Evolutionary conservation across 2,797 vertebrate genomes (phyloP).

Genomic region (Margarornis squamiger): DNA sequence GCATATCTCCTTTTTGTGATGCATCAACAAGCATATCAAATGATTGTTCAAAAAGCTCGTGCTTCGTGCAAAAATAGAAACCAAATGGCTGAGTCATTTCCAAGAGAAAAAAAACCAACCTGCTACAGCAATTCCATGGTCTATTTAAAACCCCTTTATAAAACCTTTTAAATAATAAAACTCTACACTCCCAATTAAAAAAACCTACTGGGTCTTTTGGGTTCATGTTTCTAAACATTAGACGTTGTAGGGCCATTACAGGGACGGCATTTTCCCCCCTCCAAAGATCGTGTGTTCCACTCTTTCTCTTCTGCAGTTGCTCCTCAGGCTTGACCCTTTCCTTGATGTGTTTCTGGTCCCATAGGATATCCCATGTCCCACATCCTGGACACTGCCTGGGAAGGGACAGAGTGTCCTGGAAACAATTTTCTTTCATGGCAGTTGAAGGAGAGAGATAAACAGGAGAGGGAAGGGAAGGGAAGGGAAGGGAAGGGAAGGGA

Average conservation of each 20-base stretch:
- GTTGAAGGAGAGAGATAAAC: neutral
- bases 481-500: accelerated
- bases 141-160: conserved; percentile 79
- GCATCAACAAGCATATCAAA: conserved; percentile 86
- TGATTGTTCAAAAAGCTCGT: conserved; percentile 77
- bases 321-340: neutral
- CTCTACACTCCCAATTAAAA: conserved; percentile 55
- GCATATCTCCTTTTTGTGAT: conserved; percentile 81
- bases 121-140: conserved; percentile 74
- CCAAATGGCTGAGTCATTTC: conserved; percentile 83
- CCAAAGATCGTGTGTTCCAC: neutral
- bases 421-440: neutral
- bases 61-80: conserved; percentile 78
- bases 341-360: accelerated
- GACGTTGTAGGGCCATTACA: neutral
- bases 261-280: neutral
- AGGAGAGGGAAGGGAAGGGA: no score
- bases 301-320: neutral
- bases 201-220: conserved; percentile 51
- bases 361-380: accelerated
- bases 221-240: conserved; percentile 71
- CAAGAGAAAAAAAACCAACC: conserved; percentile 11
- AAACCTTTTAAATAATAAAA: conserved; percentile 81
- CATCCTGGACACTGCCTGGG: accelerated
- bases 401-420: neutral